Evolutionary conservation across 2,113 vertebrate species (phyloP).

Genomic region (Corythaeola cristata): DNA sequence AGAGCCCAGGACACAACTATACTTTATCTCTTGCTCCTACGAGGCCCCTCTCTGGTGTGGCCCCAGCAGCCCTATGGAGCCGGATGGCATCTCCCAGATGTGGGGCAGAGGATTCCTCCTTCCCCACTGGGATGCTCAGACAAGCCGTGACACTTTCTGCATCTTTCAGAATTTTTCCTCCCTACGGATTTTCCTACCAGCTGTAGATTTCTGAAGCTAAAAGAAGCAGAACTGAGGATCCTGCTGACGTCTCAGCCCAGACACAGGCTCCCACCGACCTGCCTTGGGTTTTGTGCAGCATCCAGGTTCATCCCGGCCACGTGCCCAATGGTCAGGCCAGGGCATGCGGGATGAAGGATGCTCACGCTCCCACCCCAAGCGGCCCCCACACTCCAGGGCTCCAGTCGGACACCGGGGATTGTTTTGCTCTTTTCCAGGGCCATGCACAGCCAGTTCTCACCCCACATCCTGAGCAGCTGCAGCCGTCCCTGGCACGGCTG

Average conservation of each 20-base stretch:
- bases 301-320: background rate
- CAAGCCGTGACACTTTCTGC: rapidly evolving
- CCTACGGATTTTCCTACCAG: rapidly evolving
- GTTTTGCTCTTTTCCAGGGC: background rate
- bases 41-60: background rate
- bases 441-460: background rate
- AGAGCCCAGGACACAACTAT: background rate
- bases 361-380: background rate
- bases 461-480: constrained; percentile 45
- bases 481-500: background rate
- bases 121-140: background rate
- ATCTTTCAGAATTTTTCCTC: background rate
- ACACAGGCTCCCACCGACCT: rapidly evolving
- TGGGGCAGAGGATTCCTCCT: background rate
- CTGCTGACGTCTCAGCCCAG: rapidly evolving
- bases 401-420: background rate
- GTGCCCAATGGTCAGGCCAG: rapidly evolving
- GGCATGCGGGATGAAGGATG: background rate
- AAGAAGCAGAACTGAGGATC: background rate
- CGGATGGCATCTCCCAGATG: background rate
- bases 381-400: background rate
- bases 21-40: background rate
- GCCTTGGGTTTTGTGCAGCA: background rate
- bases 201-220: rapidly evolving
- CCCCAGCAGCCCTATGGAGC: background rate